Evolutionary conservation across 2,797 vertebrate species (phyloP), one percentile per base, ranked within the genome.

Genomic region (Sphenopsis melanotis): DNA sequence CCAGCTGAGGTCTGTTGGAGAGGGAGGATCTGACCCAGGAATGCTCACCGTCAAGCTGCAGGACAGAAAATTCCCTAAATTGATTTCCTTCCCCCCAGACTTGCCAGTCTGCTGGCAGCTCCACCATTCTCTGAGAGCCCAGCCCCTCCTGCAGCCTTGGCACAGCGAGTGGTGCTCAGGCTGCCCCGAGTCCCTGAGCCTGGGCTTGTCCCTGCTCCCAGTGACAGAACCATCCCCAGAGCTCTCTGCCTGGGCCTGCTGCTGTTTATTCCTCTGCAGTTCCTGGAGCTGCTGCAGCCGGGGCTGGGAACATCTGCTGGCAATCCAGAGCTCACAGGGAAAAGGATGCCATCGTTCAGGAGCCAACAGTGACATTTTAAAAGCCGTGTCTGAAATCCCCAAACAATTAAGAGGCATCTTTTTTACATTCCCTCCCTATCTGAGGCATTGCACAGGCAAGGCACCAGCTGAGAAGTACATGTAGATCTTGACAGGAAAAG

Each of bases 401-500:
- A 55, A 96, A 94, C 97, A 95, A 96, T 97, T 95, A 97, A 93
- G 94, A 97, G 39, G 84, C 82, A 64, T 92, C 82, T 92, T 89
- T 92, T 94, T 83, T 90, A 82, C 83, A 94, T 93, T 94, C 93
- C 68, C 65, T 89, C 53, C 52, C 84, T 90, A 71, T 83, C 89
- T 41, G 89, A 92, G 50, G 84, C 84, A 78, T 79, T 96, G 76
- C 57, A 11, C 89, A 94, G 89, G 49, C 90, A 29, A 94, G 93
- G 89, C 75, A 91, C 94, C 95, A 97, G 95, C 93, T 93, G 95
- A 97, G 93, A 96, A 88, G 84, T 94, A 89, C 94, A 96, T 95
- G 96, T 96, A 96, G 96, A 94, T 97, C 95, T 84, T 96, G 95
- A 96, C 96, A 95, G 96, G 84, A 57, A 96, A 96, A 97, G 93